Conservation (phyloP, 2,888 invertebrate genomes). For the Lasioglossum villosulum region DNA sequence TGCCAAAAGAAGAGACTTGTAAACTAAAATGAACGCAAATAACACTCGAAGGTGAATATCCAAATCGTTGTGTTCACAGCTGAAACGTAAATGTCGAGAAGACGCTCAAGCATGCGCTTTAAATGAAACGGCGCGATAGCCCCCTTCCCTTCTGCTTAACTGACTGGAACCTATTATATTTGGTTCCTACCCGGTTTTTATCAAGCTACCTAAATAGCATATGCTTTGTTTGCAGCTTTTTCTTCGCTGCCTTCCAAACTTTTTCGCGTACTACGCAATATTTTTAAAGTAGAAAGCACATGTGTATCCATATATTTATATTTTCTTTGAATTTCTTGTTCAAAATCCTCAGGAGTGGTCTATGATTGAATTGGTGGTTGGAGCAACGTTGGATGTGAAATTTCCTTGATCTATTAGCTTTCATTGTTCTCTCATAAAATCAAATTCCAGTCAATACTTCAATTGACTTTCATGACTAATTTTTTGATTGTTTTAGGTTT, state of each 20-base stretch:
- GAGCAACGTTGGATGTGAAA: no score
- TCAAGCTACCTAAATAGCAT: slow-evolving; percentile 31
- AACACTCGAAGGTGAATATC: slow-evolving; percentile 30
- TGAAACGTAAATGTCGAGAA: slow-evolving; percentile 62
- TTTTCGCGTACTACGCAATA: background rate
- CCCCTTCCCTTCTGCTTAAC: slow-evolving; percentile 56
- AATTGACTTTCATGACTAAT: background rate
- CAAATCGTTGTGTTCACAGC: slow-evolving; percentile 53
- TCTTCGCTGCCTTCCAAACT: background rate
- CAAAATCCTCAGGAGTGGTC: background rate
- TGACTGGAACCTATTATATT: slow-evolving; percentile 57
- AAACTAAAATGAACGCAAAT: slow-evolving; percentile 9
- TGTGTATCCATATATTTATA: background rate
- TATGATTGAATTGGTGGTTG: no score
- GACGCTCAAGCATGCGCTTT: slow-evolving; percentile 71
- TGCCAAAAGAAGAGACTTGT: slow-evolving; percentile 2
- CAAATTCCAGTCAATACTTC: no score
- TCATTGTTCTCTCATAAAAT: no score
- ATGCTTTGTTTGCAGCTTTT: slow-evolving; percentile 37
- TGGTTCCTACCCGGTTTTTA: slow-evolving; percentile 53
- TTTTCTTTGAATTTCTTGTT: background rate
- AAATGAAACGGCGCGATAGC: slow-evolving; percentile 60
- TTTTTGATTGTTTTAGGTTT: background rate
- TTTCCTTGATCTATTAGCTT: no score
- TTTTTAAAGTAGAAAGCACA: background rate